Conservation (phyloP, 2,113 vertebrate genomes). For the Aptenodytes patagonicus region DNA sequence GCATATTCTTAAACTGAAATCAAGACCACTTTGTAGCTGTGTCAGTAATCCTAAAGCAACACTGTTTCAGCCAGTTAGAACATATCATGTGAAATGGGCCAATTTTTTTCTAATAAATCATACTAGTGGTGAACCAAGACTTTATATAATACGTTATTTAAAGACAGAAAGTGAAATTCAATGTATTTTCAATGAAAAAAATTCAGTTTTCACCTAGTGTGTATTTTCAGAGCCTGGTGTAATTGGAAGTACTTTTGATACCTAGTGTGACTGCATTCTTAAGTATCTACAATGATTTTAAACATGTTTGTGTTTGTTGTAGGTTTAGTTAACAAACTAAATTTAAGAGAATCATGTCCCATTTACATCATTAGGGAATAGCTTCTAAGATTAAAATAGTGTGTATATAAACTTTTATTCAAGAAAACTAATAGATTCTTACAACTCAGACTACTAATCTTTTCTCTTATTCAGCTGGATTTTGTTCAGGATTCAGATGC, state of each 20-base stretch:
- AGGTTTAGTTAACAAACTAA: not conserved
- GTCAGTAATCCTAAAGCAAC: not conserved
- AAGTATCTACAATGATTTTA: not conserved
- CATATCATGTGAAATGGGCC: not conserved
- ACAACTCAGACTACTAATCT: not conserved
- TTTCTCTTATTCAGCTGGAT: not conserved
- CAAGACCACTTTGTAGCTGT: not conserved
- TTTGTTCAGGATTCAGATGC: not conserved
- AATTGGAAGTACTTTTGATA: not conserved
- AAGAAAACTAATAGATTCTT: conserved; percentile 1
- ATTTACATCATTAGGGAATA: not conserved
- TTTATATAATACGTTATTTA: not conserved
- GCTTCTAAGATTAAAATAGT: not conserved
- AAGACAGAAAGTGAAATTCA: not conserved
- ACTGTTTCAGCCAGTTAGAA: not conserved
- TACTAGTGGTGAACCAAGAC: not conserved
- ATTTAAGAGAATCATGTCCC: not conserved
- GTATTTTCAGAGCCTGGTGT: not conserved
- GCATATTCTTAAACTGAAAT: not conserved
- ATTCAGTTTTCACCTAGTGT: not conserved
- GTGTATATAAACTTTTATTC: not conserved
- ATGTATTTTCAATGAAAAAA: not conserved
- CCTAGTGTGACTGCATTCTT: not conserved
- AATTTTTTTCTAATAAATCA: not conserved
- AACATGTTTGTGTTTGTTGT: not conserved